These are phyloP conservation scores for Meles meles DNA, from an alignment of 2,113 vertebrate genomes.

Conservation along the genomic window DNA sequence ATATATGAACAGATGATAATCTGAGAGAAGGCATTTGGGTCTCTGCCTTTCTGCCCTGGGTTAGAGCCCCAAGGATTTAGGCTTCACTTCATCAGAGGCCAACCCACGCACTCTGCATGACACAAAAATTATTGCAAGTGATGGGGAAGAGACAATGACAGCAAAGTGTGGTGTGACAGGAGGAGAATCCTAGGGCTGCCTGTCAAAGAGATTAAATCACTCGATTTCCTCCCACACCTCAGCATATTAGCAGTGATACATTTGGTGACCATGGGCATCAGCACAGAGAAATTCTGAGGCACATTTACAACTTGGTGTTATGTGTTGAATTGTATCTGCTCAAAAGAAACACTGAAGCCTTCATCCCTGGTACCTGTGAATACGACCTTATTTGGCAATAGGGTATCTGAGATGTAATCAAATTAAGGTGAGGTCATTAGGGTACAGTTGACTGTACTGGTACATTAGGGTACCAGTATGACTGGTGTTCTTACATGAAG, in stretches of 20 bases:
- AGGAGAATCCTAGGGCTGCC: neutral
- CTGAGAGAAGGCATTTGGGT: neutral
- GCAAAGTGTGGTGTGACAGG: neutral
- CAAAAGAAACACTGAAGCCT: neutral
- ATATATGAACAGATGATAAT: slow-evolving; percentile 12
- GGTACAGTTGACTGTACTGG: too few species aligned
- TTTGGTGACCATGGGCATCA: neutral
- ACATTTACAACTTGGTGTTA: neutral
- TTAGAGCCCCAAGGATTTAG: neutral
- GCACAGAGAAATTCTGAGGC: neutral
- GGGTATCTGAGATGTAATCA: neutral
- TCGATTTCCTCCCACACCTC: neutral
- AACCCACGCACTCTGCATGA: neutral
- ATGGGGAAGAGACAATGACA: neutral
- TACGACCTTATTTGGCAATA: neutral
- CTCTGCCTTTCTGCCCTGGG: neutral
- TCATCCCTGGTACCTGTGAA: neutral
- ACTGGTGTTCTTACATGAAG: neutral
- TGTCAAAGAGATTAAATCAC: neutral
- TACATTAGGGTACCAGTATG: too few species aligned
- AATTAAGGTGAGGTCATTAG: neutral
- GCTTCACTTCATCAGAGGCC: neutral
- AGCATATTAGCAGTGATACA: neutral
- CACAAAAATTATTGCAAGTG: neutral
- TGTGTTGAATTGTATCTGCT: neutral